These are phyloP conservation scores for Notothenia rossii DNA, from an alignment of 2,113 vertebrate genomes.

Conservation along the genomic window DNA sequence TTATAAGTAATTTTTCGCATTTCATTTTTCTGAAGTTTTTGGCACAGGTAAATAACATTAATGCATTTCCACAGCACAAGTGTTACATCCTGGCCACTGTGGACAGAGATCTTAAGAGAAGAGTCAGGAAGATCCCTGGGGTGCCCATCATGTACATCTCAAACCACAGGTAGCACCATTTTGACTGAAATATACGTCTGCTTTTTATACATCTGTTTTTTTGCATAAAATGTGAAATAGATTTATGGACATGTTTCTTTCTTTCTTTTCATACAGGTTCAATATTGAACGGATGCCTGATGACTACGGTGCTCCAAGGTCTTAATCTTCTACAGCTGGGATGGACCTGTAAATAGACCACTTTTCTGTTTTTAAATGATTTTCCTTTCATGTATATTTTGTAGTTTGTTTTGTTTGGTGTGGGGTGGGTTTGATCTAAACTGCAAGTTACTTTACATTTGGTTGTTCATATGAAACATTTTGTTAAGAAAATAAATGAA, in stretches of 20 bases:
- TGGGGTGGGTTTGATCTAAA: slow-evolving; percentile 11
- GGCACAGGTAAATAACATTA: neutral
- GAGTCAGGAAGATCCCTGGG: slow-evolving; percentile 96
- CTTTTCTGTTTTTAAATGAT: slow-evolving; percentile 21
- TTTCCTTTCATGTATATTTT: slow-evolving; percentile 33
- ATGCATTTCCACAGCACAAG: slow-evolving; percentile 89
- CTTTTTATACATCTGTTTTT: neutral
- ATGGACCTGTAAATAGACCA: slow-evolving; percentile 59
- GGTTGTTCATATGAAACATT: slow-evolving; percentile 6
- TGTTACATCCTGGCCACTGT: slow-evolving; percentile 99
- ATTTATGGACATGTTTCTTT: too few relatives aligned
- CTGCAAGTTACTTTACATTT: slow-evolving; percentile 9
- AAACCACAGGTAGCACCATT: slow-evolving; percentile 92
- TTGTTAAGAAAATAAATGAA: slow-evolving; percentile 54
- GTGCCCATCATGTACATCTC: slow-evolving; percentile 99
- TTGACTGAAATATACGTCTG: neutral
- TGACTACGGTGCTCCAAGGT: slow-evolving; percentile 96
- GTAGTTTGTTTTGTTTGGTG: slow-evolving; percentile 8
- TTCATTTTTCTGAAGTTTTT: neutral
- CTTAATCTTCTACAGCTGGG: slow-evolving; percentile 76
- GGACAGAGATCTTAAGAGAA: slow-evolving; percentile 95
- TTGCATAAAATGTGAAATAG: neutral
- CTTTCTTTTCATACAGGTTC: slow-evolving; percentile 84
- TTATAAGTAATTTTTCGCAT: too few relatives aligned
- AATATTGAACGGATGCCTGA: slow-evolving; percentile 99